Evolutionary conservation across 2,113 vertebrate genomes (phyloP).

Genomic region (Macroglossus sobrinus): DNA sequence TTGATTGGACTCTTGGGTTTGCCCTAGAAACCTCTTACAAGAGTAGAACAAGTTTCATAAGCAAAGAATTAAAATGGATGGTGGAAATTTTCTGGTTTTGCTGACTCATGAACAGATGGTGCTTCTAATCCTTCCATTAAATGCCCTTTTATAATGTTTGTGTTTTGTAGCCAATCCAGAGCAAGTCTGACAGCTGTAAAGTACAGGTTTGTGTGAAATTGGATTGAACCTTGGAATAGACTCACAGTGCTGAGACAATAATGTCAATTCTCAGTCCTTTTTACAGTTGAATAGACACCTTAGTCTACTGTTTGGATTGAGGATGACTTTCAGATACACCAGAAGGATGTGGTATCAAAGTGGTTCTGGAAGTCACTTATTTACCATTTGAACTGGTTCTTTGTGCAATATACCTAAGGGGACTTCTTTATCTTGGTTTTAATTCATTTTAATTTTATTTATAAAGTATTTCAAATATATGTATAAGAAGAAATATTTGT

Average conservation of each 20-base stretch:
- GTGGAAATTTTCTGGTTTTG: constrained; percentile 51
- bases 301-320: background rate
- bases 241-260: background rate
- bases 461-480: background rate
- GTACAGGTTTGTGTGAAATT: background rate
- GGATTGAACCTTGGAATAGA: background rate
- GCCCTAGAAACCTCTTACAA: constrained; percentile 9
- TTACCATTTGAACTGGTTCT: background rate
- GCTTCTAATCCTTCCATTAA: constrained; percentile 39
- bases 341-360: background rate
- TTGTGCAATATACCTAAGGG: background rate
- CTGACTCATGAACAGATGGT: constrained; percentile 59
- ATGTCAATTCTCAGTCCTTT: background rate
- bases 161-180: background rate
- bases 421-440: background rate
- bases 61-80: constrained; percentile 35
- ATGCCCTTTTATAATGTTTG: background rate
- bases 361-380: background rate
- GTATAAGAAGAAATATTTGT: background rate
- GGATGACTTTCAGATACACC: background rate
- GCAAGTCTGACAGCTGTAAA: background rate
- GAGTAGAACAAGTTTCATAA: constrained; percentile 53
- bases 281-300: background rate
- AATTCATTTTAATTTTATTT: background rate
- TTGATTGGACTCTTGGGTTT: constrained; percentile 20